Conservation (phyloP, 2,113 vertebrate genomes). For the Peucedramus taeniatus region DNA sequence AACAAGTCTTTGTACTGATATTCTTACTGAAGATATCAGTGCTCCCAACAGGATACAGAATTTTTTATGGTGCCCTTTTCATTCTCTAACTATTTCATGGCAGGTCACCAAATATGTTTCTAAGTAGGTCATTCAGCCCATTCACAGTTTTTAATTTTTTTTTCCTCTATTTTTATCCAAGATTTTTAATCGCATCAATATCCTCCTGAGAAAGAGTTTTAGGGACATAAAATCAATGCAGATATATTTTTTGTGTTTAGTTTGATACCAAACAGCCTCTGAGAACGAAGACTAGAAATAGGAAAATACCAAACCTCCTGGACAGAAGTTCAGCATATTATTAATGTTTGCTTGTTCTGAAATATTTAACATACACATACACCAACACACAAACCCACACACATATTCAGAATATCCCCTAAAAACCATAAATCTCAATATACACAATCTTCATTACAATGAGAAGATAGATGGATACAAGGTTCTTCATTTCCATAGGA, state of each 20-base stretch:
- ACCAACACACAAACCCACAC: not conserved
- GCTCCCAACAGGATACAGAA: slow-evolving; percentile 16
- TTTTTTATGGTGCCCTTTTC: slow-evolving; percentile 17
- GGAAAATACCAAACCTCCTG: not conserved
- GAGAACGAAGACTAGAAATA: not conserved
- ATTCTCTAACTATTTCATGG: slow-evolving; percentile 40
- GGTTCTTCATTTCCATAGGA: not conserved
- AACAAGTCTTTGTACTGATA: slow-evolving; percentile 25
- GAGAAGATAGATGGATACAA: not conserved
- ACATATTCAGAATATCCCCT: not conserved
- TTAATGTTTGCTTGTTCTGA: not conserved
- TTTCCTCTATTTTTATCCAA: not conserved
- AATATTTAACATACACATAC: not conserved
- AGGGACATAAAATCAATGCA: not conserved
- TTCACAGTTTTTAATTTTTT: not conserved
- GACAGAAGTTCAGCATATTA: not conserved
- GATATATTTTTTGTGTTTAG: not conserved
- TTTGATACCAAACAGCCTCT: not conserved
- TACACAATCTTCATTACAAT: not conserved
- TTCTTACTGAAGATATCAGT: not conserved
- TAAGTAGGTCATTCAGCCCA: slow-evolving; percentile 23
- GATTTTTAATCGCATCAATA: not conserved
- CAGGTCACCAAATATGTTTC: slow-evolving; percentile 53
- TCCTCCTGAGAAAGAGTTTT: not conserved
- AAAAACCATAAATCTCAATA: not conserved